These are phyloP conservation scores for Drosophila lowei DNA, from an alignment of 1,140 invertebrate genomes.

Conservation along the genomic window DNA sequence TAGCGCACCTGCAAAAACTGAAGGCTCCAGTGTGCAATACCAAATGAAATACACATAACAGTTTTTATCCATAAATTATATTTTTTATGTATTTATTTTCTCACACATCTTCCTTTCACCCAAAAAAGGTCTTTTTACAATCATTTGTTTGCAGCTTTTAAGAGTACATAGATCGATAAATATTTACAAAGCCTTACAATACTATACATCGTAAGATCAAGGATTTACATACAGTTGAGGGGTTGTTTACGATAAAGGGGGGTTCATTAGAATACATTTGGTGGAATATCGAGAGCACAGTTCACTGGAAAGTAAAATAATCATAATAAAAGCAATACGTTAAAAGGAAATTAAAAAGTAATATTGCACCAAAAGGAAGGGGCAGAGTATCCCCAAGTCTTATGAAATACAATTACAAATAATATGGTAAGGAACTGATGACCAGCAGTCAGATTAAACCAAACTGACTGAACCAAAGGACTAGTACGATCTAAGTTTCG, in stretches of 20 bases:
- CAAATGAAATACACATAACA: conserved; percentile 40
- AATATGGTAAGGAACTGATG: conserved; percentile 35
- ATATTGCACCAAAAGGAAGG: conserved; percentile 43
- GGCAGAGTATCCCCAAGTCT: not conserved
- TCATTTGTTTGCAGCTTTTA: conserved; percentile 16
- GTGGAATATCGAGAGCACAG: too few relatives aligned
- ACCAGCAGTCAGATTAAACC: conserved; percentile 12
- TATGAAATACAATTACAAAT: conserved; percentile 1
- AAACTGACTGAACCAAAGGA: conserved; percentile 15
- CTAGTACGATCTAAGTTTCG: conserved; percentile 46
- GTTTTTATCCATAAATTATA: conserved; percentile 49
- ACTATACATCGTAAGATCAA: conserved; percentile 5
- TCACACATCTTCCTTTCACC: conserved; percentile 31
- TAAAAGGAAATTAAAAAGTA: conserved; percentile 7
- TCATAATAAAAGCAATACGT: too few relatives aligned
- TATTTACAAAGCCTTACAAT: conserved; percentile 36
- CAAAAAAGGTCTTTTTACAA: conserved; percentile 33
- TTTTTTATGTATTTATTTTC: conserved; percentile 50
- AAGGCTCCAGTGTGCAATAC: conserved; percentile 33
- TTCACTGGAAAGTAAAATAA: too few relatives aligned
- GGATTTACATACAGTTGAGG: too few relatives aligned
- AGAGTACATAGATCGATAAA: conserved; percentile 23
- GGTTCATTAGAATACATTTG: too few relatives aligned
- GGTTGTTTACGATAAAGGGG: too few relatives aligned
- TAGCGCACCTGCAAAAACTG: conserved; percentile 29